Percentiles rank a stretch among this genome's conserved stretches.
These are phyloP conservation scores for Channa maculata DNA, from an alignment of 2,113 vertebrate genomes.

Conservation along the genomic window DNA sequence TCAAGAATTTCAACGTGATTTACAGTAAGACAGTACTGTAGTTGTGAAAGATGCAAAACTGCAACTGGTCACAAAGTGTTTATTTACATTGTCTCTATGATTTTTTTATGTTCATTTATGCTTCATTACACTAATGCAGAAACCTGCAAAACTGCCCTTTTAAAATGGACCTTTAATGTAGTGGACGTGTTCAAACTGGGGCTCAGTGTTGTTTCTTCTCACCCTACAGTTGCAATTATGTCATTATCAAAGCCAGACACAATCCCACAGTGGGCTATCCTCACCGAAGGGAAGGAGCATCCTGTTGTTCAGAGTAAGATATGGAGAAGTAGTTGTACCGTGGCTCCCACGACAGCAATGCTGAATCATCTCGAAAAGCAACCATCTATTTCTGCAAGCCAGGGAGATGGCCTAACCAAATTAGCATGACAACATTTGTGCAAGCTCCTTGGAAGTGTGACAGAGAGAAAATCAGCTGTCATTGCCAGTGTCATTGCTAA, in stretches of 20 bases:
- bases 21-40: conserved; percentile 23
- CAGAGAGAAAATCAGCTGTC: conserved; percentile 65
- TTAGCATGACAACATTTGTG: conserved; percentile 67
- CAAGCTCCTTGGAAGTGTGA: conserved; percentile 65
- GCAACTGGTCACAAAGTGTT: conserved; percentile 32
- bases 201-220: conserved; percentile 37
- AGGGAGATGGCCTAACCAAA: conserved; percentile 64
- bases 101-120: conserved; percentile 27
- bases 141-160: conserved; percentile 25
- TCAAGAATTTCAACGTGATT: conserved; percentile 56
- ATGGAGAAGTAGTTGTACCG: conserved; percentile 27
- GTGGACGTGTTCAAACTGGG: conserved; percentile 17
- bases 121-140: conserved; percentile 28
- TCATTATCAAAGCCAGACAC: conserved; percentile 50
- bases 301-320: conserved; percentile 41
- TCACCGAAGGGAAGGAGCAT: conserved; percentile 53
- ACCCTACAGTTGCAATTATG: conserved; percentile 33
- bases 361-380: conserved; percentile 67
- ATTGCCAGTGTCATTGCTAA: conserved; percentile 56
- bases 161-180: conserved; percentile 14
- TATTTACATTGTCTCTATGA: conserved; percentile 53
- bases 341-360: conserved; percentile 51
- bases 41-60: conserved; percentile 32
- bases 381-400: conserved; percentile 57
- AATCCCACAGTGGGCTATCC: conserved; percentile 52